phyloP scores from a whole-genome alignment of 2,797 vertebrate species.

The Sarcoramphus papa region DNA sequence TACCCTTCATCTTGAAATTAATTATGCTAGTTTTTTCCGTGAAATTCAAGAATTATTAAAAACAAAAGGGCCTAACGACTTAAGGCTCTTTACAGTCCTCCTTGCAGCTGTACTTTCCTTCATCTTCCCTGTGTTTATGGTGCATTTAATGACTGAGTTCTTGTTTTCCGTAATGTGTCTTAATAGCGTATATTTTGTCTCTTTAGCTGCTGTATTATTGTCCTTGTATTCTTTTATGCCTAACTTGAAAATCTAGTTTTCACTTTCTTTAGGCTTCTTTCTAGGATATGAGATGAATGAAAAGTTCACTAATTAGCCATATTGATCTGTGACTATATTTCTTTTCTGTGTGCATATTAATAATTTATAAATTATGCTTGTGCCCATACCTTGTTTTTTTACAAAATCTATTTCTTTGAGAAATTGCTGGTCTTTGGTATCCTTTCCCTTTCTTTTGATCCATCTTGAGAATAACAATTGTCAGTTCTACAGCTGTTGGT shows the following conservation, averaged over 20 bases:
- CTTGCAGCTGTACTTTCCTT: background rate
- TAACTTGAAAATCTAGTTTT: background rate
- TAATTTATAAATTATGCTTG: background rate
- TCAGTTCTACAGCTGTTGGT: background rate
- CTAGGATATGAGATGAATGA: background rate
- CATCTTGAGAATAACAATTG: background rate
- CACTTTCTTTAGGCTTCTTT: background rate
- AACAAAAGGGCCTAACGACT: background rate
- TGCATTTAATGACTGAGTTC: background rate
- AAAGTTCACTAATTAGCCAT: background rate
- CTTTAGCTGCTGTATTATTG: background rate
- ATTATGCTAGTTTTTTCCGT: background rate
- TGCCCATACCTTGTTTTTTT: background rate
- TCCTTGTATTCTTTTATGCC: background rate
- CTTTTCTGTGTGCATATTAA: background rate
- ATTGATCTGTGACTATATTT: background rate
- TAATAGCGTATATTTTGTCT: background rate
- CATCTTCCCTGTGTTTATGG: background rate
- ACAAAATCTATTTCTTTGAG: background rate
- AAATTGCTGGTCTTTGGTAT: background rate
- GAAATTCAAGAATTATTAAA: background rate
- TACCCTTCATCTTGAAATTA: background rate
- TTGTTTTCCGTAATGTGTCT: background rate
- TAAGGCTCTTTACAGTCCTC: background rate
- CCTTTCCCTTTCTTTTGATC: background rate